A percentile compares a stretch with the other conserved stretches of the same genome.
phyloP scores from a whole-genome alignment of 1,140 invertebrate species.

The Neelides sp. region DNA sequence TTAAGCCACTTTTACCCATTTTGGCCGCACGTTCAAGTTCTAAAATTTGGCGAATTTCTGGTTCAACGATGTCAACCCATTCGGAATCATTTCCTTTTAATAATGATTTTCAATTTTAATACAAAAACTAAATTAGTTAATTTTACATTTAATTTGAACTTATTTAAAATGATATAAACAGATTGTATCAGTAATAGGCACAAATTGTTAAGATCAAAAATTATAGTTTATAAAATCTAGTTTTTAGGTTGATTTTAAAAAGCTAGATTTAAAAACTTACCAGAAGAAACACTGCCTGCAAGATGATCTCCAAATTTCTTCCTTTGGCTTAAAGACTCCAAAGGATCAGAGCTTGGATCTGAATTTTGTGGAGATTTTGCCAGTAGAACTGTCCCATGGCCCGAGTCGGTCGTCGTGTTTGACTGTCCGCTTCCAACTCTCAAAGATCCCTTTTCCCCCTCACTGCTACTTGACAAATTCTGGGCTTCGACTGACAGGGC shows the following conservation, averaged over 20 bases:
- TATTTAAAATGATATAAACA: no score
- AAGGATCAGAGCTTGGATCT: conserved; percentile 15
- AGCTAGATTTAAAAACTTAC: conserved; percentile 12
- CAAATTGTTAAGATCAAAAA: no score
- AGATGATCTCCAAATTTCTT: conserved; percentile 22
- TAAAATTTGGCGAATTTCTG: conserved; percentile 59
- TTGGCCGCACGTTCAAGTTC: conserved; percentile 39
- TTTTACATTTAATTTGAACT: no score
- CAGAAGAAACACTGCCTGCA: conserved; percentile 29
- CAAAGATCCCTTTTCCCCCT: conserved; percentile 26
- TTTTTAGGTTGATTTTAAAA: no score
- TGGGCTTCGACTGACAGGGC: conserved; percentile 24
- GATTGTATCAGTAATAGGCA: no score
- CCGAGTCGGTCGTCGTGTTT: conserved; percentile 36
- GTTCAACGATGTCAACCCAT: conserved; percentile 71
- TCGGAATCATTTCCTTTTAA: conserved; percentile 52
- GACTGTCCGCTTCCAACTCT: conserved; percentile 32
- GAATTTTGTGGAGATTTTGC: conserved; percentile 24
- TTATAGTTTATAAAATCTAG: no score
- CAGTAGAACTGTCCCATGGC: conserved; percentile 34
- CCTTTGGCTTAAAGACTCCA: conserved; percentile 15
- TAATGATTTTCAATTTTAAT: no score
- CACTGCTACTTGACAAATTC: conserved; percentile 23
- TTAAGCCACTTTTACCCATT: neutral
- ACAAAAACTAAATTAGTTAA: no score